phyloP scores from a whole-genome alignment of 2,797 vertebrate species.

The Smutsia gigantea region DNA sequence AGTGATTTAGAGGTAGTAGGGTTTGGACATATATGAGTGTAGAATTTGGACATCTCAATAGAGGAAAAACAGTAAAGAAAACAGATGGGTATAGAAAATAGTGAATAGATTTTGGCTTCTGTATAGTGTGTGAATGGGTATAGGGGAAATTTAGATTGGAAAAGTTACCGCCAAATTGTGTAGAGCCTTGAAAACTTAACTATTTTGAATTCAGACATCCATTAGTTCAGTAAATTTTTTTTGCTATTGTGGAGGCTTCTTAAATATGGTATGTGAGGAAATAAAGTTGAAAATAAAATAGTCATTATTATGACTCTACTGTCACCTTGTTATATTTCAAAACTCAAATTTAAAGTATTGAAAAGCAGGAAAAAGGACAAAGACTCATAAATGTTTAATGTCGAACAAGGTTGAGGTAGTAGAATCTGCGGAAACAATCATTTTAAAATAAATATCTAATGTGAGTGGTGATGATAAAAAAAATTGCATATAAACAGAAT shows the following conservation, averaged over 20 bases:
- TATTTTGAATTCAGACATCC: background rate
- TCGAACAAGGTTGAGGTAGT: background rate
- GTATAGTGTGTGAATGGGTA: background rate
- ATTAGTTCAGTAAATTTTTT: slow-evolving; percentile 22
- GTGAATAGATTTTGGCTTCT: slow-evolving; percentile 2
- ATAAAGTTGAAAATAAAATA: slow-evolving; percentile 35
- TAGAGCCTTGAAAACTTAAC: background rate
- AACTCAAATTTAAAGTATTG: slow-evolving; percentile 45
- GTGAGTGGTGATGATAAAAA: too few species aligned
- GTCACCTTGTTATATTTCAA: slow-evolving; percentile 22
- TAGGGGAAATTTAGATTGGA: slow-evolving; percentile 16
- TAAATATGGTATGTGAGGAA: background rate
- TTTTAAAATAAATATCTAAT: too few species aligned
- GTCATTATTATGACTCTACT: slow-evolving; percentile 7
- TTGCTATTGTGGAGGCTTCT: background rate
- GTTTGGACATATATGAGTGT: too few species aligned
- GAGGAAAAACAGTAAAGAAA: background rate
- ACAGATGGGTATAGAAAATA: background rate
- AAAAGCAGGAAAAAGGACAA: slow-evolving; percentile 24
- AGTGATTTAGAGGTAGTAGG: background rate
- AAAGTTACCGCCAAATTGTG: background rate
- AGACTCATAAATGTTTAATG: slow-evolving; percentile 3
- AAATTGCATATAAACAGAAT: too few species aligned
- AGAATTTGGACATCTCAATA: background rate
- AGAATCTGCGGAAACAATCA: background rate